Base-by-base conservation (phyloP, 2,888 invertebrate species). In the Saturnia japonica region DNA sequence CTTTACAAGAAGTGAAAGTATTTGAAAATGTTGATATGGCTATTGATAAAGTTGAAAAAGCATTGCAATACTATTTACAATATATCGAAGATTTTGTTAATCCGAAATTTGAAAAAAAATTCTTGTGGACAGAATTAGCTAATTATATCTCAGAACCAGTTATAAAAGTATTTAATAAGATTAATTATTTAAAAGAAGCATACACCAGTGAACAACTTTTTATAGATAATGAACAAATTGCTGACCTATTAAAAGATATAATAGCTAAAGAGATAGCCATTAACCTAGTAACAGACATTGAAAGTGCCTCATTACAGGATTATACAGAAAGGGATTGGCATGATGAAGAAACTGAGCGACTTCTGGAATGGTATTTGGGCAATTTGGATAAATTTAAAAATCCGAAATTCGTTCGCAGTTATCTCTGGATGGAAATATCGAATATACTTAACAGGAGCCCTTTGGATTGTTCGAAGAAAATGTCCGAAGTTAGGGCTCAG, bases 311-410 rank as follows among this genome's bases (percentile, higher is more conserved):
- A 0, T 72, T 74, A n/a, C 72, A 79, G 77, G 82, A 47, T 80
- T 82, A 74, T 7, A 75, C 80, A 4, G 84, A 87, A 45, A 82
- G 82, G 45, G 43, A 72, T 1, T 94, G 93, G 92, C 80, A 84
- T 0, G 90, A 92, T 66, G 84, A 87, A 0, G 89, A 91, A 75
- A 85, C 79, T 0, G 90, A 91, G 71, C 81, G 85, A 28, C 80
- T 94, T 0, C 67, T 93, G 12, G 84, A 84, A 9, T 93, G 93
- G 93, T 94, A 93, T 77, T 75, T 93, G 70, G 85, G 86, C 0
- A 91, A 93, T 79, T 82, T 93, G 75, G 92, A 93, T 1, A 91
- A 91, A 73, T 94, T 94, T 72, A 94, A 93, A 72, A 92, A 92
- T 69, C 91, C 93, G 0, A 92, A 91, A 75, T 91, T 85, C 51